phyloP scores from a whole-genome alignment of 2,888 invertebrate species.

The Dryobotodes eremita region DNA sequence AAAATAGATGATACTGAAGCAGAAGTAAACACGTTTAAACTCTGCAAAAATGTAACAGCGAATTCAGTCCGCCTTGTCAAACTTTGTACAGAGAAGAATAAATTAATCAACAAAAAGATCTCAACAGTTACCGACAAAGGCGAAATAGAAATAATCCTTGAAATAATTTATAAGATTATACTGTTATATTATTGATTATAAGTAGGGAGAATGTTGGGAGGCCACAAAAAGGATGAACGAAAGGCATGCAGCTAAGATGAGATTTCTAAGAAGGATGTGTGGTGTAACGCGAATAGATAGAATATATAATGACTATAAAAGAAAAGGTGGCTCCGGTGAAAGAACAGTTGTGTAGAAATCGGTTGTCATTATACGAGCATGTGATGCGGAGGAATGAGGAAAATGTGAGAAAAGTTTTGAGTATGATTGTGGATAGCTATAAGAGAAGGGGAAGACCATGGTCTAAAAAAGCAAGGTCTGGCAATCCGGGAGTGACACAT shows the following conservation, averaged over 20 bases:
- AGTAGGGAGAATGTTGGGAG: neutral
- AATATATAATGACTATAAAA: neutral
- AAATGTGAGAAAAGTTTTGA: too few species aligned
- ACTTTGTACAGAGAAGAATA: neutral
- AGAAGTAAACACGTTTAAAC: neutral
- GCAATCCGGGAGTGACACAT: too few species aligned
- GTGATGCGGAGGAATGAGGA: too few species aligned
- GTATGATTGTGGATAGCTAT: too few species aligned
- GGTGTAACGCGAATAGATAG: neutral
- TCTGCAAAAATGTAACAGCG: neutral
- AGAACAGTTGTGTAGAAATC: too few species aligned
- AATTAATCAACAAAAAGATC: neutral
- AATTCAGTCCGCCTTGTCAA: neutral
- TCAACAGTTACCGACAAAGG: neutral
- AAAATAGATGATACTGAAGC: neutral
- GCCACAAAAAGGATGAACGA: neutral
- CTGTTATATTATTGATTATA: neutral
- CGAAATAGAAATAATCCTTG: neutral
- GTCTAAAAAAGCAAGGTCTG: too few species aligned
- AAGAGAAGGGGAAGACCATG: too few species aligned
- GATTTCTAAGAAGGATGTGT: neutral
- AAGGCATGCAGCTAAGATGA: neutral
- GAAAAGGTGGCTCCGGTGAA: neutral
- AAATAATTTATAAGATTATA: neutral
- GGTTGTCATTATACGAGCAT: too few species aligned